Conservation (phyloP, 2,797 vertebrate species). For the Passerculus sandwichensis region DNA sequence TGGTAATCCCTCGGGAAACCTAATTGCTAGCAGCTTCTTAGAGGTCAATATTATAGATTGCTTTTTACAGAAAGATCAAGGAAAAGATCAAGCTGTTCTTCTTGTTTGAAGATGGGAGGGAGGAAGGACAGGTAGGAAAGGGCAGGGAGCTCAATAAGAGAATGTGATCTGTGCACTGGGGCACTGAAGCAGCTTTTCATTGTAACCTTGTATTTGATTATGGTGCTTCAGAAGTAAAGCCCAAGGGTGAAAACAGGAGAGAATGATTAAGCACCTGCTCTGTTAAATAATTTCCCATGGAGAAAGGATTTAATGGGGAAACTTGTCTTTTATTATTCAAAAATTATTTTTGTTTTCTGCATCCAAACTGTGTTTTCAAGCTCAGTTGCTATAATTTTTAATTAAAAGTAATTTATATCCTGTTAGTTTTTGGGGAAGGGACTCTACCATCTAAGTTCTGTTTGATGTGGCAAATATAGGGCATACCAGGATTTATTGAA, state of each 20-base stretch:
- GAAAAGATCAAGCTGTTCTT: conserved; percentile 62
- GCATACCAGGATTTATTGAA: fast-evolving
- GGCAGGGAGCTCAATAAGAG: conserved; percentile 41
- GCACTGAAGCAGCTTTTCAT: background rate
- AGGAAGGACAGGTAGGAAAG: conserved; percentile 48
- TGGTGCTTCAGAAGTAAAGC: background rate
- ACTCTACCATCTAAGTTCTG: background rate
- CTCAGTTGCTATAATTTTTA: background rate
- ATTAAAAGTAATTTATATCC: background rate
- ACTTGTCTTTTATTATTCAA: background rate
- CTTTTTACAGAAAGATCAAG: conserved; percentile 64
- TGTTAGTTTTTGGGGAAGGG: background rate
- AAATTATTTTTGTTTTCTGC: background rate
- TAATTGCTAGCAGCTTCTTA: conserved; percentile 46
- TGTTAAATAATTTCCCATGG: background rate
- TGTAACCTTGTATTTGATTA: background rate
- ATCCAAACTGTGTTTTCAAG: background rate
- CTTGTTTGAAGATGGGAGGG: conserved; percentile 15
- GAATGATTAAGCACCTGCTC: background rate
- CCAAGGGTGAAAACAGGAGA: background rate
- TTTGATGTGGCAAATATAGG: background rate
- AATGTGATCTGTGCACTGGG: conserved; percentile 6
- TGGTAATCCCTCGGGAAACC: conserved; percentile 25
- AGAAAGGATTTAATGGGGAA: too few relatives aligned
- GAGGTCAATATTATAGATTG: conserved; percentile 66